Percentiles rank a stretch among this genome's conserved stretches.
Conservation (phyloP, 2,113 vertebrate genomes). For the Perccottus glenii region DNA sequence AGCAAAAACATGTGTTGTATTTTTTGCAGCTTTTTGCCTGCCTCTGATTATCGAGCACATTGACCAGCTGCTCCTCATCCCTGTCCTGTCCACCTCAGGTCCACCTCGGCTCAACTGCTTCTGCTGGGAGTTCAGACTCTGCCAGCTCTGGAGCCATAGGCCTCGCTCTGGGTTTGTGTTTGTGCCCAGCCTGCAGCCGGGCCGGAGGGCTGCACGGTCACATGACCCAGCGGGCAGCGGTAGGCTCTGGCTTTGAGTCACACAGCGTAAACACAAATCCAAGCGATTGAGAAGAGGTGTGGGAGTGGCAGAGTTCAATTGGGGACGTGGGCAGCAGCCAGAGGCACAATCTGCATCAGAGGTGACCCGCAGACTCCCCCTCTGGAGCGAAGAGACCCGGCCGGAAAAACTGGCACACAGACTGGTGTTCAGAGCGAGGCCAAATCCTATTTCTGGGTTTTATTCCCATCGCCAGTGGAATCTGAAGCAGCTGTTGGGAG, state of each 20-base stretch:
- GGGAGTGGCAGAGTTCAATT: slow-evolving; percentile 14
- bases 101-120: slow-evolving; percentile 5
- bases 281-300: slow-evolving; percentile 9
- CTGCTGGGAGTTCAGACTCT: slow-evolving; percentile 42
- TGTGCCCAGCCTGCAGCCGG: slow-evolving; percentile 50
- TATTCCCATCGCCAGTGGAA: slow-evolving; percentile 24
- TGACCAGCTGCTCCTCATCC: not conserved
- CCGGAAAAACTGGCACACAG: slow-evolving; percentile 23
- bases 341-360: slow-evolving; percentile 27
- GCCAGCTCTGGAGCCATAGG: slow-evolving; percentile 49
- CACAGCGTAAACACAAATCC: slow-evolving; percentile 4
- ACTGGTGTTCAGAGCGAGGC: slow-evolving; percentile 11
- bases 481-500: slow-evolving; percentile 12
- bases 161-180: slow-evolving; percentile 41
- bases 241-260: slow-evolving; percentile 50
- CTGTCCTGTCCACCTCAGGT: not conserved
- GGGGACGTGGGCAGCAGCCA: slow-evolving; percentile 20
- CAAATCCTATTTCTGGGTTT: slow-evolving; percentile 32
- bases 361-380: slow-evolving; percentile 24
- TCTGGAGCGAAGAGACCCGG: slow-evolving; percentile 5
- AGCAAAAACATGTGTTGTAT: not conserved
- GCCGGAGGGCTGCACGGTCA: slow-evolving; percentile 36
- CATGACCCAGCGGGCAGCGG: slow-evolving; percentile 38
- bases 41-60: not conserved
- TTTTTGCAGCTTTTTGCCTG: slow-evolving; percentile 3